phyloP scores from a whole-genome alignment of 2,888 invertebrate genomes.

The Omphaloscelis lunosa region DNA sequence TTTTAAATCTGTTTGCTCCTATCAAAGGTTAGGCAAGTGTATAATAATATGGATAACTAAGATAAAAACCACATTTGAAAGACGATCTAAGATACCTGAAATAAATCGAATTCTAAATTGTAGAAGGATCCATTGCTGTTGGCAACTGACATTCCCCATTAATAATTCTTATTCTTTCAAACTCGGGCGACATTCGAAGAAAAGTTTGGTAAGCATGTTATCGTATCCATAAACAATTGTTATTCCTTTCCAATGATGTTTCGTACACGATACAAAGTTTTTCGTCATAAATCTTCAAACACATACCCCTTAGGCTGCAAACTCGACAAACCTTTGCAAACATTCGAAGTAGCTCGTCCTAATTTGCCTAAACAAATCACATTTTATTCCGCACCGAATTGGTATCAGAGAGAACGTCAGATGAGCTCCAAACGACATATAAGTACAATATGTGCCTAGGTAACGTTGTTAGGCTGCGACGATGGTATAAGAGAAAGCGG shows the following conservation, averaged over 20 bases:
- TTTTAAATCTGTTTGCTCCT: too few relatives aligned
- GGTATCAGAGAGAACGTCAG: constrained; percentile 42
- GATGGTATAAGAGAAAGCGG: not conserved
- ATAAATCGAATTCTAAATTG: not conserved
- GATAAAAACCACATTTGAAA: not conserved
- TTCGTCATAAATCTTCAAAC: constrained; percentile 35
- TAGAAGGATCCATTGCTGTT: not conserved
- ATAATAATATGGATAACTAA: not conserved
- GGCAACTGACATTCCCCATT: not conserved
- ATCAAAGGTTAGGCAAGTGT: not conserved
- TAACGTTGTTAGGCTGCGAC: constrained; percentile 36
- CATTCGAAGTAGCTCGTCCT: constrained; percentile 32
- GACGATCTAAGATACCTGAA: not conserved
- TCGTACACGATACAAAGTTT: constrained; percentile 24
- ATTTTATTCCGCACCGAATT: constrained; percentile 55
- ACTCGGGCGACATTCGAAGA: not conserved
- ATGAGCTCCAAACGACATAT: constrained; percentile 58
- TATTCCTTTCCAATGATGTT: constrained; percentile 8
- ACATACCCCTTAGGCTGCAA: constrained; percentile 13
- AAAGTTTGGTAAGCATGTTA: constrained; percentile 9
- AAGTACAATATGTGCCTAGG: constrained; percentile 62
- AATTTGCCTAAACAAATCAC: constrained; percentile 62
- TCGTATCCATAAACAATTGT: constrained; percentile 37
- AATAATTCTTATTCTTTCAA: not conserved
- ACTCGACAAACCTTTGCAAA: constrained; percentile 39